Evolutionary conservation across 2,113 vertebrate genomes (phyloP).

Genomic region (Mormyrus lacerda): DNA sequence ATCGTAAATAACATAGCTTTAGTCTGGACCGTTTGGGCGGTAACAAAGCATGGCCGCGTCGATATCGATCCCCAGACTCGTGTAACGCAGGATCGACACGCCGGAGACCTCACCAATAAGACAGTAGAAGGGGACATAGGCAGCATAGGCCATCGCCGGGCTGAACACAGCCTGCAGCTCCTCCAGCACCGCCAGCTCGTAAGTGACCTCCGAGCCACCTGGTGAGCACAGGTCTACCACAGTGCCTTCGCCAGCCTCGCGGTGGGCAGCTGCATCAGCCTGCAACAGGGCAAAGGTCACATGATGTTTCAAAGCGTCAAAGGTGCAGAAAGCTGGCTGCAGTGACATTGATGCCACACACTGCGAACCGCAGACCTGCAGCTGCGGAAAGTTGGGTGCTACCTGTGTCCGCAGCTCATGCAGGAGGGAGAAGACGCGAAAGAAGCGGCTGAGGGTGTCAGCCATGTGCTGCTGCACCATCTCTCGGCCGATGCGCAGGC

Average conservation of each 20-base stretch:
- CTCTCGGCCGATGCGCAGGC: slow-evolving; percentile 88
- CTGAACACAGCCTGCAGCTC: slow-evolving; percentile 90
- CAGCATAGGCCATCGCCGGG: slow-evolving; percentile 87
- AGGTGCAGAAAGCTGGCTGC: not conserved
- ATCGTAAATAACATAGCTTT: not conserved
- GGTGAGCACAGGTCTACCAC: slow-evolving; percentile 64
- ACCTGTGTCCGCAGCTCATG: slow-evolving; percentile 77
- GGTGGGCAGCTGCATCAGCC: slow-evolving; percentile 51
- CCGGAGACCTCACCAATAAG: slow-evolving; percentile 69
- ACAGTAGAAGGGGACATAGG: slow-evolving; percentile 90
- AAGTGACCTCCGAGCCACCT: slow-evolving; percentile 53
- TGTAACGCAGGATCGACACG: not conserved
- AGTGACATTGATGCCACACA: not conserved
- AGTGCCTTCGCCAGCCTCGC: slow-evolving; percentile 61
- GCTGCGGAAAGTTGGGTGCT: not conserved
- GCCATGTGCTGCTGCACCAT: slow-evolving; percentile 96
- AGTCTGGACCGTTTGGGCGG: not conserved
- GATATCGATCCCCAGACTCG: not conserved
- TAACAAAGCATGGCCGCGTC: not conserved
- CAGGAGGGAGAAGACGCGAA: slow-evolving; percentile 77
- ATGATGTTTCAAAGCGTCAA: not conserved
- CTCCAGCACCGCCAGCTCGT: slow-evolving; percentile 68
- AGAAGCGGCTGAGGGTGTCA: slow-evolving; percentile 77
- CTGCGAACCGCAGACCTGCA: not conserved
- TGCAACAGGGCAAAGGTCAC: slow-evolving; percentile 27